Evolutionary conservation across 2,888 invertebrate species (phyloP).

Genomic region (Itoplectis maculator): DNA sequence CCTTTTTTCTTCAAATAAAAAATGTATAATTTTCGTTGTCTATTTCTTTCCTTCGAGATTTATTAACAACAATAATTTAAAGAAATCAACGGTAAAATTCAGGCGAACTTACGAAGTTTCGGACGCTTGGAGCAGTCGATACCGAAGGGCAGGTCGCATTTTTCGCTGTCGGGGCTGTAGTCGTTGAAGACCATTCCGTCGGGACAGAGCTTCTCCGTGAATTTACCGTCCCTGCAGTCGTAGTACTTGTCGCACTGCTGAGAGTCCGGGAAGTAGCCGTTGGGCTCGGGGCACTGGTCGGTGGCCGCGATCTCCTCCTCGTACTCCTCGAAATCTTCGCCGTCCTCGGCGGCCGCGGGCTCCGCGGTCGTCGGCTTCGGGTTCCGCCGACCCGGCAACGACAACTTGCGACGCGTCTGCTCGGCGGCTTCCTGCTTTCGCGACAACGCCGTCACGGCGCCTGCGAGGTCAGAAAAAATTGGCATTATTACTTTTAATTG

Average conservation of each 20-base stretch:
- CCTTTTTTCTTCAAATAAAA: not conserved
- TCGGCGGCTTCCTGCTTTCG: constrained; percentile 82
- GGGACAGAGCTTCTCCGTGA: constrained; percentile 92
- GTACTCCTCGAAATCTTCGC: constrained; percentile 77
- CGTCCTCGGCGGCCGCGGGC: constrained; percentile 40
- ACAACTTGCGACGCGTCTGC: constrained; percentile 78
- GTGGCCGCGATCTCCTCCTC: constrained; percentile 87
- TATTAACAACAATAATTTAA: not conserved
- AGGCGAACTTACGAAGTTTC: constrained; percentile 90
- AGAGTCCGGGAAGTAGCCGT: constrained; percentile 94
- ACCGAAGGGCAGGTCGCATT: constrained; percentile 94
- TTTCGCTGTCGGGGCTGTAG: constrained; percentile 92
- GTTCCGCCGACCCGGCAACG: constrained; percentile 71
- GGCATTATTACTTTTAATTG: constrained; percentile 21
- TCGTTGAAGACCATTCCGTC: constrained; percentile 97
- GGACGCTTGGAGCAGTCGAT: constrained; percentile 93
- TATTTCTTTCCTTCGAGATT: no score
- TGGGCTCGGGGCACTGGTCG: constrained; percentile 91
- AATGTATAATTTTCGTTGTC: no score
- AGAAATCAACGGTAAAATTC: not conserved
- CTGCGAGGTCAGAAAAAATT: constrained; percentile 69
- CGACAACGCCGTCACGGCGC: constrained; percentile 76
- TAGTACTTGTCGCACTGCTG: constrained; percentile 96
- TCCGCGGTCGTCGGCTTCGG: constrained; percentile 71
- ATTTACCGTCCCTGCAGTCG: constrained; percentile 90